Evolutionary conservation across 1,140 invertebrate species (phyloP), one percentile per base, ranked within the genome.

Genomic region (Orius insidiosus): DNA sequence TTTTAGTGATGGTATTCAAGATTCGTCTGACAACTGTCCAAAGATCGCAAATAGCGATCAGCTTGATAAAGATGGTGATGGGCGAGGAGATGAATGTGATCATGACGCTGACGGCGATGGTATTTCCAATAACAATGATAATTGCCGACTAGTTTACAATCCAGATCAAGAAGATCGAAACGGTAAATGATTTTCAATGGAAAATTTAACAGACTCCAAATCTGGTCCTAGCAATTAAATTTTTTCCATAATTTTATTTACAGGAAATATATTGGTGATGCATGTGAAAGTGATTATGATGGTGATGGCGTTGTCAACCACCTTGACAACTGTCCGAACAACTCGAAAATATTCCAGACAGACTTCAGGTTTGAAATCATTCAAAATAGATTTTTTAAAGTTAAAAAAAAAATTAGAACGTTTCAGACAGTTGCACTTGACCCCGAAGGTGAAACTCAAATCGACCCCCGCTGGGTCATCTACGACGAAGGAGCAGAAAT

Each of bases 401-500:
- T n/a, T n/a, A n/a, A n/a, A n/a, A n/a, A n/a, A n/a, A n/a, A n/a
- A n/a, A n/a, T n/a, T n/a, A n/a, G 85, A 36, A 80, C 83, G 13
- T 95, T 89, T 56, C 81, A 85, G 57, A 93, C 87, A 0, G 80
- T 97, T 1, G 75, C 82, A 1, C 61, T 97, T 11, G 92, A 97
- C 66, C 92, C 92, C 0, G 78, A 85, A 58, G 92, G 90, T 0
- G 80, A 86, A 53, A 83, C 89, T 0, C 93, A 96, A 60, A 80
- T 80, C 19, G 92, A 98, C 67, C 92, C 93, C 1, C 81, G 89
- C 56, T 96, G 92, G 93, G 78, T 83, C 40, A 87, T 95, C 53
- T 80, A 83, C 52, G 85, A 92, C 55, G 77, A 92, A 60, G 92
- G 93, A 1, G 88, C 92, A 0, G 92, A 98, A 69, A 96, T 98